A percentile compares a stretch with the other conserved stretches of the same genome.
Evolutionary conservation across 1,140 invertebrate species (phyloP).

Genomic region (Antheraea pernyi): DNA sequence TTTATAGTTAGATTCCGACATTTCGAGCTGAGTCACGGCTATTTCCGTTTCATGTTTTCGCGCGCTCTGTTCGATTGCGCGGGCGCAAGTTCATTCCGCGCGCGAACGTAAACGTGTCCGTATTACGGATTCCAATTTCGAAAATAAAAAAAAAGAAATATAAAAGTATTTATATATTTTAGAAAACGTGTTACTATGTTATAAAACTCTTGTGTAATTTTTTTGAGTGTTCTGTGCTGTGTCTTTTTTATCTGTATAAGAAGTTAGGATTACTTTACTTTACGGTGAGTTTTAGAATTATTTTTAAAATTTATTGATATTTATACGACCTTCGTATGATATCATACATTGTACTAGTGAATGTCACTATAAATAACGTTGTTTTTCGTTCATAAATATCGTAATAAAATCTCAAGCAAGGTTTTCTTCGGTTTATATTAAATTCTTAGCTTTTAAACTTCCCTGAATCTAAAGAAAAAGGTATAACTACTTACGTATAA

Average conservation of each 20-base stretch:
- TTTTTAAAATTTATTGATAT: conserved; percentile 20
- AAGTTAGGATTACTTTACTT: conserved; percentile 18
- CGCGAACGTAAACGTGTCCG: conserved; percentile 55
- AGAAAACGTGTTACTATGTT: conserved; percentile 25
- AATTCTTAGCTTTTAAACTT: too few relatives aligned
- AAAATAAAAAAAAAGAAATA: conserved; percentile 34
- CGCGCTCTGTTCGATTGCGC: conserved; percentile 45
- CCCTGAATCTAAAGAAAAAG: too few relatives aligned
- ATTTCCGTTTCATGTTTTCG: conserved; percentile 50
- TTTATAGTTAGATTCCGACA: neutral
- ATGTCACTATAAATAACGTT: neutral
- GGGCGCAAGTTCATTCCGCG: conserved; percentile 55
- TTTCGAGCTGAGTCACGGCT: conserved; percentile 19
- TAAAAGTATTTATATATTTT: conserved; percentile 28
- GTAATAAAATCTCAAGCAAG: neutral
- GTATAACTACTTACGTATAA: too few relatives aligned
- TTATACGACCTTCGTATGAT: conserved; percentile 28
- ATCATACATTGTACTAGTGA: conserved; percentile 12
- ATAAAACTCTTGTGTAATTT: conserved; percentile 44
- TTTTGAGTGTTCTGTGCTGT: conserved; percentile 14
- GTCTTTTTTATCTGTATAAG: conserved; percentile 21
- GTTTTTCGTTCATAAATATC: too few relatives aligned
- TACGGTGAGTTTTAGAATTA: conserved; percentile 26
- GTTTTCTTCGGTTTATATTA: neutral
- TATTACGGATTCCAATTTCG: conserved; percentile 36